These are phyloP conservation scores for Miltochrista miniata DNA, from an alignment of 2,888 invertebrate genomes.

Conservation along the genomic window DNA sequence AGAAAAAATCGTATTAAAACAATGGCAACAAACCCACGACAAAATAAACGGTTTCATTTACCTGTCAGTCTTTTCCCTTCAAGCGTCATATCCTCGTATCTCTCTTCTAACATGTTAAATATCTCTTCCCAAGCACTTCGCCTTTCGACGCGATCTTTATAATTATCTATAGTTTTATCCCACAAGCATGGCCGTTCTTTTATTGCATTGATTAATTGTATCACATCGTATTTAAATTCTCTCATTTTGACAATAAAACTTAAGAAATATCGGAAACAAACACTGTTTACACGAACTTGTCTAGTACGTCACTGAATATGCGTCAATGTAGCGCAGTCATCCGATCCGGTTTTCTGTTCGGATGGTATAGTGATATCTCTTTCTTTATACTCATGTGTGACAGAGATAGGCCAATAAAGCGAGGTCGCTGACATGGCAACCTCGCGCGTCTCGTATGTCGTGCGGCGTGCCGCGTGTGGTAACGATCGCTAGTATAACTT, in stretches of 20 bases:
- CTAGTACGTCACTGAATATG: slow-evolving; percentile 59
- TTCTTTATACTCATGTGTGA: slow-evolving; percentile 30
- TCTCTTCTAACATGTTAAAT: slow-evolving; percentile 57
- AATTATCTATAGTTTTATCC: slow-evolving; percentile 68
- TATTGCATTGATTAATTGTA: slow-evolving; percentile 56
- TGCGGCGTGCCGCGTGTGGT: slow-evolving; percentile 19
- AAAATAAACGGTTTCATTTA: slow-evolving; percentile 39
- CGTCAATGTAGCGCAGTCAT: slow-evolving; percentile 4
- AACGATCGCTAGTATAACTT: slow-evolving; percentile 30
- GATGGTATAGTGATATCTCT: slow-evolving; percentile 47
- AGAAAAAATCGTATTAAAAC: not conserved
- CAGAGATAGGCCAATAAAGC: slow-evolving; percentile 36
- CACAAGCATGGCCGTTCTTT: slow-evolving; percentile 66
- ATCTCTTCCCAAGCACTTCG: slow-evolving; percentile 71
- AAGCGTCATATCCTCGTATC: slow-evolving; percentile 59
- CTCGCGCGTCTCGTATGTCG: slow-evolving; percentile 27
- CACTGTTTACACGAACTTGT: slow-evolving; percentile 54
- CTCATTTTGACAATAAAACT: slow-evolving; percentile 45
- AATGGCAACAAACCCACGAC: not conserved
- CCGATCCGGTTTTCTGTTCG: slow-evolving; percentile 58
- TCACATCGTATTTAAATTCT: slow-evolving; percentile 67
- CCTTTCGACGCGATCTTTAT: slow-evolving; percentile 70
- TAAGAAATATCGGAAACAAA: slow-evolving; percentile 17
- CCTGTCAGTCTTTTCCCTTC: slow-evolving; percentile 62
- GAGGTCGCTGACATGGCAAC: slow-evolving; percentile 62